Conservation (phyloP, 2,113 vertebrate species). For the Gorsachius goisagi region DNA sequence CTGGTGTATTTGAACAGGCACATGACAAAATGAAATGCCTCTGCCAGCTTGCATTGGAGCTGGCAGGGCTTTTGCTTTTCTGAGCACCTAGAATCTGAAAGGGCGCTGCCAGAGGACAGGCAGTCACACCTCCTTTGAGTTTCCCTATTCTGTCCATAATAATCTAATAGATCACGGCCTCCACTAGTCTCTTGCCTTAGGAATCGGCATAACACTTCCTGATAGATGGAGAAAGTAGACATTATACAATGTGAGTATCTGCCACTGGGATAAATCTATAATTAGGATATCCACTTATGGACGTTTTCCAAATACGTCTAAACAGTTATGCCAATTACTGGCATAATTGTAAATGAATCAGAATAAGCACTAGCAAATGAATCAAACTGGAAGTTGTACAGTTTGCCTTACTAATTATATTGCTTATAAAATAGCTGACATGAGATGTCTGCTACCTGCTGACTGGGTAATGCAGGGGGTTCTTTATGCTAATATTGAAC, state of each 20-base stretch:
- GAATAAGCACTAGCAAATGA: constrained; percentile 40
- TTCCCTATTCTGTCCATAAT: neutral
- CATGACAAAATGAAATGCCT: neutral
- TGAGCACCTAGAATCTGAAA: neutral
- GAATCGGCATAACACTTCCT: neutral
- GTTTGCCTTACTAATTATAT: constrained; percentile 32
- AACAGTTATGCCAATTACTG: constrained; percentile 42
- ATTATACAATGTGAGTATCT: neutral
- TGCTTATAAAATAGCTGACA: constrained; percentile 25
- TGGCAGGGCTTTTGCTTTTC: neutral
- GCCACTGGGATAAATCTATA: constrained; percentile 8
- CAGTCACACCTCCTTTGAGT: neutral
- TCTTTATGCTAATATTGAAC: constrained; percentile 5
- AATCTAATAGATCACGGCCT: neutral
- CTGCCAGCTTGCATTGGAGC: neutral
- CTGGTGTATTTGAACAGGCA: neutral
- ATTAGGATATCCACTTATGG: constrained; percentile 37
- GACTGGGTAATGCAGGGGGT: neutral
- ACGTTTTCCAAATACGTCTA: constrained; percentile 40
- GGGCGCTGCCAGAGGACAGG: neutral
- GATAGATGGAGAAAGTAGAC: neutral
- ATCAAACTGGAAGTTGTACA: constrained; percentile 29
- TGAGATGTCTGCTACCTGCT: constrained; percentile 41
- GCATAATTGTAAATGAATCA: constrained; percentile 36
- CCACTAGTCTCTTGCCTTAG: neutral